A percentile compares a stretch with the other conserved stretches of the same genome.
Conservation (phyloP, 2,797 vertebrate species). For the Periparus ater region DNA sequence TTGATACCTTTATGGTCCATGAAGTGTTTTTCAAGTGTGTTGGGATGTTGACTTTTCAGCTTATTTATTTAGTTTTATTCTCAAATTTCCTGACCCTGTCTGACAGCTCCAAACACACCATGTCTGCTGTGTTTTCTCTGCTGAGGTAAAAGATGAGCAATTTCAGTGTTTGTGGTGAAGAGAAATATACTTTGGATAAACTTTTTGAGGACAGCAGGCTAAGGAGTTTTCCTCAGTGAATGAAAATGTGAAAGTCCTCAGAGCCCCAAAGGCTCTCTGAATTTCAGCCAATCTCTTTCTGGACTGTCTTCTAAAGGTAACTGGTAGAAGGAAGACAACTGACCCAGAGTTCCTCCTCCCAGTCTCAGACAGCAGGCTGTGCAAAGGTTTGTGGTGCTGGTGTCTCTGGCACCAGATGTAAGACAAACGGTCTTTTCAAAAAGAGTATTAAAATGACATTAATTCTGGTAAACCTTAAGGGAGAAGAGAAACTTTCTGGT, state of each 20-base stretch:
- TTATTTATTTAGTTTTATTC: neutral
- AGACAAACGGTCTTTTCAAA: neutral
- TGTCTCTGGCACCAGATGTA: neutral
- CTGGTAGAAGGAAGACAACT: neutral
- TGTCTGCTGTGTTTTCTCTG: neutral
- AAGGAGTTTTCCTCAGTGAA: neutral
- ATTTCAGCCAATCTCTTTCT: neutral
- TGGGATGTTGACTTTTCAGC: neutral
- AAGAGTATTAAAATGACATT: neutral
- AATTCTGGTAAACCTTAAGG: neutral
- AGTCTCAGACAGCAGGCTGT: neutral
- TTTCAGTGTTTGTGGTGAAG: neutral
- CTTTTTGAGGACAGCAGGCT: neutral
- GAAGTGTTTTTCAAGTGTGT: constrained; percentile 16
- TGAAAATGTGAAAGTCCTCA: neutral
- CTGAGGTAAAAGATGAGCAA: neutral
- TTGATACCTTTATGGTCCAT: neutral
- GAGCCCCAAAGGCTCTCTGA: neutral
- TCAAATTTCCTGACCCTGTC: neutral
- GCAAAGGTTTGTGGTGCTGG: neutral
- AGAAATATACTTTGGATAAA: neutral
- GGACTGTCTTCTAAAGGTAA: neutral
- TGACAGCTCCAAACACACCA: neutral
- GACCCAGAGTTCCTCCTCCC: neutral
- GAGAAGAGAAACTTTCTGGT: neutral